These are phyloP conservation scores for Otus sunia DNA, from an alignment of 2,113 vertebrate species.

Conservation along the genomic window DNA sequence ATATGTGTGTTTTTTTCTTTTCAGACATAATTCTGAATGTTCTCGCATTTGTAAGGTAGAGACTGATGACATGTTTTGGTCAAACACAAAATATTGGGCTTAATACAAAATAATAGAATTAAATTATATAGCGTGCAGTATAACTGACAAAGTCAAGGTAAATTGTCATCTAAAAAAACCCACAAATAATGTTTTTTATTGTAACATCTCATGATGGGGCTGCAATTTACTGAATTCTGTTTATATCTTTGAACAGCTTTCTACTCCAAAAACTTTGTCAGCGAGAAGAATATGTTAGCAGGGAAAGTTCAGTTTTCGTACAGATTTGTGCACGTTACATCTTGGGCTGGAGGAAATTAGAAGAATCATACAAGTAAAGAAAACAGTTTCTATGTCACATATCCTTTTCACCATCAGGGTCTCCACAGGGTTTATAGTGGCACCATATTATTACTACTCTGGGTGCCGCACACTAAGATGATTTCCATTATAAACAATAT, in stretches of 20 bases:
- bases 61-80: slow-evolving; percentile 24
- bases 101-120: slow-evolving; percentile 18
- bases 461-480: not conserved
- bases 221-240: slow-evolving; percentile 14
- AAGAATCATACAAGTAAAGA: not conserved
- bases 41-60: not conserved
- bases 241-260: slow-evolving; percentile 8
- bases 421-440: not conserved
- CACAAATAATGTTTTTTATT: not conserved
- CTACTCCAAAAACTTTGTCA: not conserved
- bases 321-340: not conserved
- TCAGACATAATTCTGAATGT: not conserved
- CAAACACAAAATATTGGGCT: slow-evolving; percentile 6
- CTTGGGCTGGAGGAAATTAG: not conserved
- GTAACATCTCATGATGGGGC: not conserved
- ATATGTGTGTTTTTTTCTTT: not conserved
- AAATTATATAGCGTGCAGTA: not conserved
- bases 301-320: not conserved
- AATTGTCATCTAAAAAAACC: not conserved
- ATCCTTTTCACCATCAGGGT: not conserved
- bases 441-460: not conserved
- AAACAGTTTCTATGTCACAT: not conserved
- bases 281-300: not conserved
- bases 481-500: not conserved
- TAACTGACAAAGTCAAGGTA: slow-evolving; percentile 31